A percentile compares a stretch with the other conserved stretches of the same genome.
Evolutionary conservation across 2,797 vertebrate genomes (phyloP).

Genomic region (Sebastes oblongus): DNA sequence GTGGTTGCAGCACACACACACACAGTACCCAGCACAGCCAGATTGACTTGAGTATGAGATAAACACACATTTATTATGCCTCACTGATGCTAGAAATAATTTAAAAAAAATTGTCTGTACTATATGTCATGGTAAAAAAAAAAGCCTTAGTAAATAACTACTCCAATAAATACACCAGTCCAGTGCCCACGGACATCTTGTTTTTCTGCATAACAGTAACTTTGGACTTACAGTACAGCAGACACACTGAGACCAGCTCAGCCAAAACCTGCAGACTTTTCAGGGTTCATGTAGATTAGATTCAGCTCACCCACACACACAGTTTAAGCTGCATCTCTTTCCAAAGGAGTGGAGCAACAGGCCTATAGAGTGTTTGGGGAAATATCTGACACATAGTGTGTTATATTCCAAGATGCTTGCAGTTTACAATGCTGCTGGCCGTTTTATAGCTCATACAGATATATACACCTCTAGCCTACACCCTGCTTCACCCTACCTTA

Average conservation of each 20-base stretch:
- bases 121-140: neutral
- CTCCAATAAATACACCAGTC: neutral
- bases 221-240: neutral
- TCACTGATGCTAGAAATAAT: neutral
- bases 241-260: constrained; percentile 1
- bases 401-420: too few relatives aligned
- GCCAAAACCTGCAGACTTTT: constrained; percentile 8
- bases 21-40: neutral
- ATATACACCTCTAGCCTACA: neutral
- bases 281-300: neutral
- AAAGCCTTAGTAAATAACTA: neutral
- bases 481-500: neutral
- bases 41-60: neutral
- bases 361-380: too few relatives aligned
- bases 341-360: too few relatives aligned
- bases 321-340: constrained; percentile 4
- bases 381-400: too few relatives aligned
- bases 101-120: accelerated
- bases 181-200: neutral
- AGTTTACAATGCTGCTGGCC: neutral
- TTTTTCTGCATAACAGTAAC: neutral
- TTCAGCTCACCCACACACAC: constrained; percentile 28
- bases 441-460: neutral
- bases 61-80: neutral
- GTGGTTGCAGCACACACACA: neutral